Evolutionary conservation across 1,140 invertebrate species (phyloP).

Genomic region (Hylyphantes graminicola): DNA sequence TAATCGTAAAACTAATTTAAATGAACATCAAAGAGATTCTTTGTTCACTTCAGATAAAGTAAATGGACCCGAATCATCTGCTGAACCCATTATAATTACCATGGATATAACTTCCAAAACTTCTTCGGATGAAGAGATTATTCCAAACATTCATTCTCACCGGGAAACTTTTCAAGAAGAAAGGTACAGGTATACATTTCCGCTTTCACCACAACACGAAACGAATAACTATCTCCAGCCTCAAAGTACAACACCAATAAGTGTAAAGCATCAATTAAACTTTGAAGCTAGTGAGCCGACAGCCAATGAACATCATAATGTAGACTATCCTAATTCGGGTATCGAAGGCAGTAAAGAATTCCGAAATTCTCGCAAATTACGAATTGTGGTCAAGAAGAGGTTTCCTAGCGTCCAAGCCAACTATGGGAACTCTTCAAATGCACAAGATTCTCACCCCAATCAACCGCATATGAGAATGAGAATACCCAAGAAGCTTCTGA

Average conservation of each 20-base stretch:
- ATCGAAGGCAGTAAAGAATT: not conserved
- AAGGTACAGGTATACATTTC: not conserved
- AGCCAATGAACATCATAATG: not conserved
- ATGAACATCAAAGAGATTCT: too few species aligned
- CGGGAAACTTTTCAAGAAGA: too few species aligned
- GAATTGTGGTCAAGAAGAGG: slow-evolving; percentile 38
- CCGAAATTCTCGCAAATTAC: slow-evolving; percentile 21
- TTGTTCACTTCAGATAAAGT: too few species aligned
- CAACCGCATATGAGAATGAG: not conserved
- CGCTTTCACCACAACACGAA: not conserved
- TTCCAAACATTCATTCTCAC: too few species aligned
- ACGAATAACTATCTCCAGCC: not conserved
- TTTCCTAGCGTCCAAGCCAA: not conserved
- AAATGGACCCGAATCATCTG: too few species aligned
- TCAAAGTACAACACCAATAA: not conserved
- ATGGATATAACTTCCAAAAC: too few species aligned
- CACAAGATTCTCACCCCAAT: too few species aligned
- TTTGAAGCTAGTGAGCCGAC: not conserved
- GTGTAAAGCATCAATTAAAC: not conserved
- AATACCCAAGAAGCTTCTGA: slow-evolving; percentile 28
- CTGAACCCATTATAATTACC: too few species aligned
- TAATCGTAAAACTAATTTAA: too few species aligned
- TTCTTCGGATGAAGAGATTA: too few species aligned
- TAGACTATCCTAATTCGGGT: not conserved
- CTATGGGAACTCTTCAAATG: too few species aligned